phyloP scores from a whole-genome alignment of 1,140 invertebrate species.

The Zaprionus kolodkinae region DNA sequence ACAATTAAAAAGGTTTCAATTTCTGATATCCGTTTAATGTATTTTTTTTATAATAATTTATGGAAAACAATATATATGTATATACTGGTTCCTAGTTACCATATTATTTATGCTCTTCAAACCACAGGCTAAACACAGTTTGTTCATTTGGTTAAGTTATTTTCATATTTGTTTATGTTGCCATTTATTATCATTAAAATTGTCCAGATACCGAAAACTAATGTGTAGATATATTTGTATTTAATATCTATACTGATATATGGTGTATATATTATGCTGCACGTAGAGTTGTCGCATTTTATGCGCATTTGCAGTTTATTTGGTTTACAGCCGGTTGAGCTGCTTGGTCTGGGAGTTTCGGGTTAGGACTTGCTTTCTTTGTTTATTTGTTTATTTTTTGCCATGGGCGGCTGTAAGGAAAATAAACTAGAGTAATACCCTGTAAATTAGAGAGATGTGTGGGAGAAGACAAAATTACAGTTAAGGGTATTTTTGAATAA shows the following conservation, averaged over 20 bases:
- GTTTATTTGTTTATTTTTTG: constrained; percentile 20
- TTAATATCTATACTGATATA: neutral
- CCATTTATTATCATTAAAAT: constrained; percentile 14
- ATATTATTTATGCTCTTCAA: neutral
- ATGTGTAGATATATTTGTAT: neutral
- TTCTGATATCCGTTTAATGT: neutral
- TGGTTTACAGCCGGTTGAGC: constrained; percentile 13
- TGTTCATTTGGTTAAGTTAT: constrained; percentile 22
- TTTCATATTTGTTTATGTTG: constrained; percentile 13
- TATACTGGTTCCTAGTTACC: too few species aligned
- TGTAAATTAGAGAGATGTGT: neutral
- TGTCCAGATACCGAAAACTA: constrained; percentile 8
- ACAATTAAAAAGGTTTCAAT: too few species aligned
- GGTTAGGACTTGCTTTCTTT: neutral
- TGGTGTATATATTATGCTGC: neutral
- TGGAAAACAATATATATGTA: neutral
- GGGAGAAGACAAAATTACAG: neutral
- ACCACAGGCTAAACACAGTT: constrained; percentile 4
- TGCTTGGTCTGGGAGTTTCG: neutral
- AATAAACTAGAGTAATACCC: constrained; percentile 49
- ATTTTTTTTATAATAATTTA: too few species aligned
- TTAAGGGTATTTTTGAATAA: too few species aligned
- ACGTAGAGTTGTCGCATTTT: constrained; percentile 20
- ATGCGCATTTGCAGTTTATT: constrained; percentile 33
- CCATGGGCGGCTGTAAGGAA: constrained; percentile 26